These are phyloP conservation scores for Labrus mixtus DNA, from an alignment of 2,113 vertebrate species.

Conservation along the genomic window DNA sequence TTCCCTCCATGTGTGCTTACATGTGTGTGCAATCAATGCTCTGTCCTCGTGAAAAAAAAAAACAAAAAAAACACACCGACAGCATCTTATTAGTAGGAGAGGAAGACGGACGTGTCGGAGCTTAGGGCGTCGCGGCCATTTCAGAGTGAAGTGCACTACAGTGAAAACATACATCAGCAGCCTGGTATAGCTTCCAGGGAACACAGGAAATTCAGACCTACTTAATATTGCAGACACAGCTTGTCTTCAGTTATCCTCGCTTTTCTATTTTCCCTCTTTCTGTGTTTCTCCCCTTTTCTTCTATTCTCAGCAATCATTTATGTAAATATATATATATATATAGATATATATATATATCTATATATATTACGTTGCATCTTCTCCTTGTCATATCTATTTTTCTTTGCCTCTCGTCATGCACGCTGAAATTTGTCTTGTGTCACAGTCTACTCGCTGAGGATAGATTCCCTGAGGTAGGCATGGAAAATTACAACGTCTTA, in stretches of 20 bases:
- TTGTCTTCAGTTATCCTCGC: constrained; percentile 41
- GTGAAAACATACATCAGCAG: constrained; percentile 57
- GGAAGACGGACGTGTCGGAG: constrained; percentile 51
- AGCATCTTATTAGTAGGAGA: constrained; percentile 42
- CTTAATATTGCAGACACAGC: constrained; percentile 53
- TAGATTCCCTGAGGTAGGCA: not conserved
- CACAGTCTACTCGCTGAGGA: not conserved
- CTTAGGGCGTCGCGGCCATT: constrained; percentile 44
- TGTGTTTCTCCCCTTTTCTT: too few relatives aligned
- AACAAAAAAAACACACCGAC: constrained; percentile 41
- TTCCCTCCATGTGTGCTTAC: not conserved
- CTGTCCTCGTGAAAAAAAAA: not conserved
- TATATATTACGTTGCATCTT: constrained; percentile 8
- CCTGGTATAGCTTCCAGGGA: constrained; percentile 57
- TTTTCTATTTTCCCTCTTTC: constrained; percentile 30
- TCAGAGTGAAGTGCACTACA: constrained; percentile 50
- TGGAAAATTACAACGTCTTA: constrained; percentile 10
- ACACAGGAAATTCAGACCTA: constrained; percentile 27
- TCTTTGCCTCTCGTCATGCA: not conserved
- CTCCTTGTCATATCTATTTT: not conserved
- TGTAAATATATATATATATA: constrained; percentile 45
- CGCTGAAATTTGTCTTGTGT: not conserved
- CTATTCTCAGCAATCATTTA: constrained; percentile 36
- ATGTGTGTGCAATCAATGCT: constrained; percentile 18
- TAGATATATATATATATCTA: constrained; percentile 43